Base-by-base conservation (phyloP, 1,140 invertebrate genomes). In the Drosophila burlai region DNA sequence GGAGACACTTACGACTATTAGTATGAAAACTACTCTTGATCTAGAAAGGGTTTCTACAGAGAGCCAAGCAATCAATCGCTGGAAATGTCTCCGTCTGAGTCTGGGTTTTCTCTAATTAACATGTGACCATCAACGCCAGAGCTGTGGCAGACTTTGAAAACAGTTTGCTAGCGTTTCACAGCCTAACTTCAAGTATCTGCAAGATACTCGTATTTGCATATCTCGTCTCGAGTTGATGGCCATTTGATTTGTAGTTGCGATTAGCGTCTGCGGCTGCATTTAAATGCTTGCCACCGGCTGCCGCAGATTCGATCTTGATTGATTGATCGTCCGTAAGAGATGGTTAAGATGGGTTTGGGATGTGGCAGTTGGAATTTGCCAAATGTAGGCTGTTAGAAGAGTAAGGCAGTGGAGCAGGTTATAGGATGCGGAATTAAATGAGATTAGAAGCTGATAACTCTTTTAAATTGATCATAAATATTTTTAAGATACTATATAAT, bases 281-380 rank as follows among this genome's bases (percentile, higher is more conserved):
- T 80, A 89, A 89, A 90, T 89, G 85, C 75, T 90, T 84, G 84
- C 84, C 81, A 79, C 62, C 83, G 81, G 84, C 81, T 72, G 63
- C 49, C 16, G 49, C 49, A 46, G 64, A 46, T 71, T 9, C 34
- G 36, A 60, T 45, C 29, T 29, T 81, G 82, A 84, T 85, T 84
- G 82, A 84, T 84, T 80, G 85, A 87, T 87, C 72, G 73, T 63
- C 76, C 57, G 73, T 76, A 80, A 67, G 47, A 67, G 76, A 43
- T 40, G 61, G 3, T 36, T 50, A 7, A 26, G 62, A 67, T 36
- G 47, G 29, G 29, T 16, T 72, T 73, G 11, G 13, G 66, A 59
- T 52, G 29, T 40, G n/a, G 38, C 26, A 57, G 29, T 42, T 68
- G 47, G 36, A 46, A n/a, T 65, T 42, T 2, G 16, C 34, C 18